Evolutionary conservation across 2,113 vertebrate species (phyloP).

Genomic region (Grantiella picta): DNA sequence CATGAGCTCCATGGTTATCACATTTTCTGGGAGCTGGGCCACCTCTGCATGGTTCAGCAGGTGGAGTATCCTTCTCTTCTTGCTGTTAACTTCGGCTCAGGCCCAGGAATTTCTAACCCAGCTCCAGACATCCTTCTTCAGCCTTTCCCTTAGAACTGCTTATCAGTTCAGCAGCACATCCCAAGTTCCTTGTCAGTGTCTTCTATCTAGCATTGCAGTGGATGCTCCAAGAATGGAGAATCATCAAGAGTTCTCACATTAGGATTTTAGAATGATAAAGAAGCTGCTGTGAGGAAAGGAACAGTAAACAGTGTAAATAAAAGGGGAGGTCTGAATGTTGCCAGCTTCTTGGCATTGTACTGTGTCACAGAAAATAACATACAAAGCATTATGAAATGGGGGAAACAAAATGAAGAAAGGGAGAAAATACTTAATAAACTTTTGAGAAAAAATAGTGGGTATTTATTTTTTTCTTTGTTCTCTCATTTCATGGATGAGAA

Average conservation of each 20-base stretch:
- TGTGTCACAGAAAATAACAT: background rate
- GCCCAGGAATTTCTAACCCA: background rate
- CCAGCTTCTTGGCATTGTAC: background rate
- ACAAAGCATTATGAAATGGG: background rate
- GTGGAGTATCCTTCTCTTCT: background rate
- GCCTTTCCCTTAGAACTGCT: background rate
- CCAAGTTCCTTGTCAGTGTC: background rate
- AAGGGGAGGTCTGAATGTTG: background rate
- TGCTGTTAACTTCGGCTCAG: background rate
- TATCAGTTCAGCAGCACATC: background rate
- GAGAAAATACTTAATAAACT: background rate
- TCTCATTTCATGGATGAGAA: background rate
- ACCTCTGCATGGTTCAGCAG: background rate
- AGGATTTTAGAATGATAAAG: background rate
- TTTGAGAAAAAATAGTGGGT: background rate
- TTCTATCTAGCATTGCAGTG: background rate
- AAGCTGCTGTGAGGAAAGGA: background rate
- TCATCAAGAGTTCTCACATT: background rate
- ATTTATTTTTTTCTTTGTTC: background rate
- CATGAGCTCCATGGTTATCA: background rate
- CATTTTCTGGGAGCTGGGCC: background rate
- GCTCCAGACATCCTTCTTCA: background rate
- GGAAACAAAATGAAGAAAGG: background rate
- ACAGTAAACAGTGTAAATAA: background rate
- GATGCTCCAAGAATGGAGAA: background rate